A percentile compares a stretch with the other conserved stretches of the same genome.
phyloP scores from a whole-genome alignment of 2,888 invertebrate species.

The Calliphora vomitoria region DNA sequence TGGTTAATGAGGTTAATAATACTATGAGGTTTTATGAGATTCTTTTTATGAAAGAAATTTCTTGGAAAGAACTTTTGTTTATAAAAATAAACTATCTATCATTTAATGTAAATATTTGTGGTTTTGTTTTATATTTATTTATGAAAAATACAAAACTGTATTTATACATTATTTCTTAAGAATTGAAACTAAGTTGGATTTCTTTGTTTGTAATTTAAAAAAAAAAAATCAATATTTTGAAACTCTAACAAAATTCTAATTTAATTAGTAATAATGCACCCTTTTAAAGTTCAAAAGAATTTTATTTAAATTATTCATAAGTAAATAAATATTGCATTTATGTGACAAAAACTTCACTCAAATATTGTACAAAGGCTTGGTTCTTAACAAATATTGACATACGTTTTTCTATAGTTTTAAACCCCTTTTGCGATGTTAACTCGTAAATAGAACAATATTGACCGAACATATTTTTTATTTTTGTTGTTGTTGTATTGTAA shows the following conservation, averaged over 20 bases:
- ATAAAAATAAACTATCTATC: neutral
- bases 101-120: neutral
- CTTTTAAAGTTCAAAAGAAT: neutral
- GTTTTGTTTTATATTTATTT: neutral
- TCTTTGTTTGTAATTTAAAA: no score
- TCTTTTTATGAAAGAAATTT: neutral
- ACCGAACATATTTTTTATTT: constrained; percentile 21
- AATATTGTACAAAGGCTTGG: constrained; percentile 9
- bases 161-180: neutral
- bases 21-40: neutral
- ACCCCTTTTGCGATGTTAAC: neutral
- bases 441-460: constrained; percentile 3
- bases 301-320: constrained; percentile 11
- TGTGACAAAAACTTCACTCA: neutral
- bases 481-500: neutral
- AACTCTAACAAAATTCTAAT: neutral
- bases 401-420: neutral
- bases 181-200: no score
- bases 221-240: neutral
- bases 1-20: constrained; percentile 1
- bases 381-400: constrained; percentile 39
- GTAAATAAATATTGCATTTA: neutral
- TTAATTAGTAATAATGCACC: neutral
- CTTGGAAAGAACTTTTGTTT: neutral
- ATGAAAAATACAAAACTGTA: neutral